These are phyloP conservation scores for Nasonovia ribisnigri DNA, from an alignment of 2,888 invertebrate species.

Conservation along the genomic window DNA sequence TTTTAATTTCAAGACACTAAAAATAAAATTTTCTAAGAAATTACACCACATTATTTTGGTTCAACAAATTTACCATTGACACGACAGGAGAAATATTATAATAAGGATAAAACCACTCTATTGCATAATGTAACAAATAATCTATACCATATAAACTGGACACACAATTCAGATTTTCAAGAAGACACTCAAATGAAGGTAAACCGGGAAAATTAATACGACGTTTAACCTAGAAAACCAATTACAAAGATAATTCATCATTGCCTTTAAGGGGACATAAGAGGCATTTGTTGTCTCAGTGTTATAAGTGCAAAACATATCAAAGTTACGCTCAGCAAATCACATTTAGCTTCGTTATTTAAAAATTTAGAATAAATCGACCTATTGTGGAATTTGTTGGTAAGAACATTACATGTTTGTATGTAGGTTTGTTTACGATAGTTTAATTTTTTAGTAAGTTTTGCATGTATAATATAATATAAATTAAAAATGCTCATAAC, in stretches of 20 bases:
- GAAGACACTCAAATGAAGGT: conserved; percentile 54
- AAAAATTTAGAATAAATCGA: no score
- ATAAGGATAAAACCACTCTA: conserved; percentile 71
- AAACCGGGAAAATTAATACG: conserved; percentile 27
- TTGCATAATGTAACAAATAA: conserved; percentile 70
- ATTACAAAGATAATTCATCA: background rate
- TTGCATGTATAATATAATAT: no score
- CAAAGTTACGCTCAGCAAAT: no score
- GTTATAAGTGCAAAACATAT: no score
- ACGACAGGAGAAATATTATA: conserved; percentile 70
- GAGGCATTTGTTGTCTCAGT: no score
- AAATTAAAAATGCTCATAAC: no score
- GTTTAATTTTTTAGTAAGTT: no score
- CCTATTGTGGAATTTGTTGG: no score
- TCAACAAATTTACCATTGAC: conserved; percentile 69
- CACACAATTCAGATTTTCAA: conserved; percentile 60
- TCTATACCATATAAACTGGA: conserved; percentile 40
- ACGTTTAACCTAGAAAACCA: conserved; percentile 48
- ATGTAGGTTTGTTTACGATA: no score
- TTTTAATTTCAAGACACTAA: conserved; percentile 67
- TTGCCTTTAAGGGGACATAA: no score
- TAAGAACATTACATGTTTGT: no score
- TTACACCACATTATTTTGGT: background rate
- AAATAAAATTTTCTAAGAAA: conserved; percentile 50
- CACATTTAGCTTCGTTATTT: no score